These are phyloP conservation scores for Habroteleia sp. DNA, from an alignment of 2,888 invertebrate species.

Conservation along the genomic window DNA sequence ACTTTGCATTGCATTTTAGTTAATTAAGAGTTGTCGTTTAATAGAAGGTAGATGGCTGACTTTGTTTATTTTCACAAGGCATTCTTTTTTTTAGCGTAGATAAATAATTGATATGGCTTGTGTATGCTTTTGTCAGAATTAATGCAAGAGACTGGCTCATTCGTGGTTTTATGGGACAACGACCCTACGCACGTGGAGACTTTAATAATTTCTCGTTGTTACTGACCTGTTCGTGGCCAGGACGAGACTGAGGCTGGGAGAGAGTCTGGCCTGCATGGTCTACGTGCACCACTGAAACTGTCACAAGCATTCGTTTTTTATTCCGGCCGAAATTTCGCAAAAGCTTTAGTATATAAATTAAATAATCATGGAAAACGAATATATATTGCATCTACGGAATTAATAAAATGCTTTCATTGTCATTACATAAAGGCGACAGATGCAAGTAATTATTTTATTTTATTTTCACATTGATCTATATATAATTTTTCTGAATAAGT, in stretches of 20 bases:
- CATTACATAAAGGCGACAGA: neutral
- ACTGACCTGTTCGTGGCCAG: slow-evolving; percentile 81
- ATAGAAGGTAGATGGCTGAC: slow-evolving; percentile 1
- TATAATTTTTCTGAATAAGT: neutral
- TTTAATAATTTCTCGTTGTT: slow-evolving; percentile 75
- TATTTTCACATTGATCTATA: neutral
- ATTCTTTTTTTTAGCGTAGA: slow-evolving; percentile 24
- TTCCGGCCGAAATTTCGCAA: slow-evolving; percentile 69
- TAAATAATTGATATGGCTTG: slow-evolving; percentile 53
- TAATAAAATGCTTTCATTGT: neutral
- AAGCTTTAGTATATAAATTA: slow-evolving; percentile 58
- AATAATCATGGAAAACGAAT: slow-evolving; percentile 41
- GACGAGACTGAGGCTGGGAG: slow-evolving; percentile 80
- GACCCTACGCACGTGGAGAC: slow-evolving; percentile 61
- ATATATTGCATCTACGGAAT: slow-evolving; percentile 24
- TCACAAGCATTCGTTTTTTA: slow-evolving; percentile 79
- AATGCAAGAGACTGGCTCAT: slow-evolving; percentile 46
- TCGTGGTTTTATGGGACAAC: slow-evolving; percentile 65
- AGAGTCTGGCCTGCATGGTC: slow-evolving; percentile 81
- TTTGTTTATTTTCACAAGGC: slow-evolving; percentile 1
- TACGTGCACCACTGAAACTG: slow-evolving; percentile 80
- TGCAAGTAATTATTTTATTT: neutral
- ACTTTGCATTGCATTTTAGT: neutral
- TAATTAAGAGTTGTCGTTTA: slow-evolving; percentile 23
- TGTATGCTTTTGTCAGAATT: slow-evolving; percentile 55